A percentile compares a stretch with the other conserved stretches of the same genome.
phyloP scores from a whole-genome alignment of 2,797 vertebrate species.

The Lepus townsendii region DNA sequence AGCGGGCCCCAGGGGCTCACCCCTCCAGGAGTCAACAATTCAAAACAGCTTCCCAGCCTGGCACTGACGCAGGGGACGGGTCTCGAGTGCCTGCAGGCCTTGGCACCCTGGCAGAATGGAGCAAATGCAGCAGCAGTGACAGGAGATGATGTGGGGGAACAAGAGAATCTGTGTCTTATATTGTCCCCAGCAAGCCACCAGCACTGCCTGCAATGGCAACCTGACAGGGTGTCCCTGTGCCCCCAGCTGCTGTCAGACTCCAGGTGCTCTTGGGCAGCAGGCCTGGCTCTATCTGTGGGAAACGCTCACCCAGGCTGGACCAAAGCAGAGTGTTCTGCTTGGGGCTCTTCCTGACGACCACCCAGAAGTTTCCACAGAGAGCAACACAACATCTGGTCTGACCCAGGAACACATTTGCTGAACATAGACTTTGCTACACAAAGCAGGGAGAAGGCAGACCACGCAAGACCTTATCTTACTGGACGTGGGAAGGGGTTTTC shows the following conservation, averaged over 20 bases:
- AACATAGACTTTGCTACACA: background rate
- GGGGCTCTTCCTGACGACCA: conserved; percentile 29
- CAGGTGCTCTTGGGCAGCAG: background rate
- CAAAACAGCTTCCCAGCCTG: background rate
- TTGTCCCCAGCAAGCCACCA: background rate
- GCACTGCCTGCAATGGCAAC: background rate
- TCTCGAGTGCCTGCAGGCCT: background rate
- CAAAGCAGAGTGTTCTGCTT: background rate
- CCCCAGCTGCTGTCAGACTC: background rate
- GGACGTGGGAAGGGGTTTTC: rapidly evolving
- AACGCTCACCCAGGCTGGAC: background rate
- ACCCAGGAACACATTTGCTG: background rate
- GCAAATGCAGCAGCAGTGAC: rapidly evolving
- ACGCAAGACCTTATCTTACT: rapidly evolving
- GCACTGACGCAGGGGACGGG: background rate
- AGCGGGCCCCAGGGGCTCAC: too few species aligned
- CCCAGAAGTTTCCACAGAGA: conserved; percentile 66
- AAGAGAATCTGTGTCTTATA: too few species aligned
- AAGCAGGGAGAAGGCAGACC: too few species aligned
- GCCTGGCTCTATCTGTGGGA: background rate
- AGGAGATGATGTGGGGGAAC: background rate
- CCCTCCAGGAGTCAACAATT: background rate
- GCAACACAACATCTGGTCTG: conserved; percentile 20
- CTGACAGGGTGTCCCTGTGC: too few species aligned
- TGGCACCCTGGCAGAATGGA: background rate